Percentiles rank a stretch among this genome's conserved stretches.
These are phyloP conservation scores for Sceloporus tristichus DNA, from an alignment of 2,113 vertebrate genomes.

Conservation along the genomic window DNA sequence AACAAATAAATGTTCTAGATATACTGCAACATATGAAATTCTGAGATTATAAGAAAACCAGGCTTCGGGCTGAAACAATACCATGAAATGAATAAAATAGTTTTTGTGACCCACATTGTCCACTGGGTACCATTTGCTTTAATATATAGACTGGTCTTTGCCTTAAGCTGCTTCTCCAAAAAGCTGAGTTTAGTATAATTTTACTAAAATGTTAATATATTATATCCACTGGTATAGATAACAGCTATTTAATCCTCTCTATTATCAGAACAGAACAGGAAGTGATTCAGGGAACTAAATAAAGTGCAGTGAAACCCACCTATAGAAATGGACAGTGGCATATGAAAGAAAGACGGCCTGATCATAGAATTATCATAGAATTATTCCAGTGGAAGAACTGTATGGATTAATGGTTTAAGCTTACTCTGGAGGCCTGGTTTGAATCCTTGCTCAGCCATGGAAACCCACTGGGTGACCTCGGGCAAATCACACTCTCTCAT, in stretches of 20 bases:
- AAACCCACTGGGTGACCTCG: too few relatives aligned
- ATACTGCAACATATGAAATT: slow-evolving; percentile 50
- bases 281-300: slow-evolving; percentile 21
- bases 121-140: slow-evolving; percentile 53
- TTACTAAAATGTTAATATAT: not conserved
- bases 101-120: slow-evolving; percentile 34
- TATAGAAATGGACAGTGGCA: not conserved
- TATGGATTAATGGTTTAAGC: too few relatives aligned
- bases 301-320: not conserved
- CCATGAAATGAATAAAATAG: slow-evolving; percentile 56
- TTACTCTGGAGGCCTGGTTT: too few relatives aligned
- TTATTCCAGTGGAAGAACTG: too few relatives aligned
- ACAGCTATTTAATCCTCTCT: slow-evolving; percentile 38
- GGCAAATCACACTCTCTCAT: too few relatives aligned
- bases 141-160: slow-evolving; percentile 20
- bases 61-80: slow-evolving; percentile 58
- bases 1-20: slow-evolving; percentile 63
- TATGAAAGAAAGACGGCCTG: not conserved
- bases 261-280: slow-evolving; percentile 10
- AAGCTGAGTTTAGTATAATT: slow-evolving; percentile 45
- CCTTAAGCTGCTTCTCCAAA: slow-evolving; percentile 42
- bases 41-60: slow-evolving; percentile 59
- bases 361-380: not conserved
- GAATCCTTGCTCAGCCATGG: too few relatives aligned
- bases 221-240: slow-evolving; percentile 31